These are phyloP conservation scores for Trachymyrmex cornetzi DNA, from an alignment of 1,140 invertebrate species.

Conservation along the genomic window DNA sequence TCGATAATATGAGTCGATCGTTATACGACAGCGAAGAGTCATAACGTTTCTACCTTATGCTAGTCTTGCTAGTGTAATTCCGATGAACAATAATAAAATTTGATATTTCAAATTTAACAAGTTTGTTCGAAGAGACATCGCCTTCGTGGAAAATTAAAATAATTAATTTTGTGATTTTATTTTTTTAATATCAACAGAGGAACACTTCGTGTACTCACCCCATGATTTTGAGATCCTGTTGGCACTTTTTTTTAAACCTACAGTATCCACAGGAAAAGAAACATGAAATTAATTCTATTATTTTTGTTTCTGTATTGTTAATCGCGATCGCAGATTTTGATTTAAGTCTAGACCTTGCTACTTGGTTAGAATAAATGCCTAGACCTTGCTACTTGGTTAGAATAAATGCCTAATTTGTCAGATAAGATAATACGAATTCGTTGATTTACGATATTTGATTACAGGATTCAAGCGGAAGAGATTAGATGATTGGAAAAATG, in stretches of 20 bases:
- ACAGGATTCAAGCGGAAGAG: not conserved
- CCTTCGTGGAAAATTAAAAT: not conserved
- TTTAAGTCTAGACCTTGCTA: conserved; percentile 42
- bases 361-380: conserved; percentile 39
- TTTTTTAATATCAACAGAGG: not conserved
- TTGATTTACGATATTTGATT: conserved; percentile 14
- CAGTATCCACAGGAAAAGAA: not conserved
- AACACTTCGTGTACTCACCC: conserved; percentile 55
- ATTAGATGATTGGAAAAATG: not conserved
- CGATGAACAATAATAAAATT: not conserved
- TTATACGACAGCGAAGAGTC: not conserved
- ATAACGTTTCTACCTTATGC: not conserved
- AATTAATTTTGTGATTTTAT: not conserved
- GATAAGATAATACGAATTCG: conserved; percentile 66
- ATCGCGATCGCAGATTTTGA: conserved; percentile 9
- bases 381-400: conserved; percentile 33
- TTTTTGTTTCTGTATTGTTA: conserved; percentile 31
- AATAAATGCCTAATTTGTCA: conserved; percentile 43
- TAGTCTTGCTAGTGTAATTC: not conserved
- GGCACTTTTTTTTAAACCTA: not conserved
- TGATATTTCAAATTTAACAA: conserved; percentile 9
- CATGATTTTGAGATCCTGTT: conserved; percentile 42
- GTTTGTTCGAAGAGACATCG: not conserved
- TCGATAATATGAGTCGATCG: not conserved
- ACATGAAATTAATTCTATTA: conserved; percentile 1